Evolutionary conservation across 2,113 vertebrate species (phyloP).

Genomic region (Melanocharis versteri): DNA sequence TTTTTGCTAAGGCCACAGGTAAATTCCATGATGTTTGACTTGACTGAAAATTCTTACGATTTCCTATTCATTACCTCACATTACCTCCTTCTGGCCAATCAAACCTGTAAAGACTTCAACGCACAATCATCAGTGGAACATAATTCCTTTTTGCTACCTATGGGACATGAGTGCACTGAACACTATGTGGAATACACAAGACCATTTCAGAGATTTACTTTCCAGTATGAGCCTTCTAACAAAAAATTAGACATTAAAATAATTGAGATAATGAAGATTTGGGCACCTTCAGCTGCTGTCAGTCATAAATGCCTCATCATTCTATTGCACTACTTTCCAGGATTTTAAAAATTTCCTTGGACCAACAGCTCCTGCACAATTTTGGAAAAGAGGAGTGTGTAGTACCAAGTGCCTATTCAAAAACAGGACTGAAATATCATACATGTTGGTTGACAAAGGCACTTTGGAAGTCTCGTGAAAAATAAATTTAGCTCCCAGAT

Average conservation of each 20-base stretch:
- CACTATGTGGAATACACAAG: not conserved
- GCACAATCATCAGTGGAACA: slow-evolving; percentile 45
- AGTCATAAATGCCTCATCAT: not conserved
- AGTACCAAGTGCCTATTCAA: not conserved
- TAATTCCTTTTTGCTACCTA: slow-evolving; percentile 59
- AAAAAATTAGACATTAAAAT: slow-evolving; percentile 40
- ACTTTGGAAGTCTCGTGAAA: not conserved
- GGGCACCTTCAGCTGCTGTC: slow-evolving; percentile 1
- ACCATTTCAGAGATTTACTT: slow-evolving; percentile 22
- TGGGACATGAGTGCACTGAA: not conserved
- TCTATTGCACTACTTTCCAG: slow-evolving; percentile 12
- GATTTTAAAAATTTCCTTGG: not conserved
- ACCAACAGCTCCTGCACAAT: not conserved
- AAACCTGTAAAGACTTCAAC: slow-evolving; percentile 43
- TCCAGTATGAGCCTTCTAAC: not conserved
- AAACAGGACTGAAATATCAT: not conserved
- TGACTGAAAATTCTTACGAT: slow-evolving; percentile 56
- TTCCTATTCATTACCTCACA: slow-evolving; percentile 48
- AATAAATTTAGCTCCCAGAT: not conserved
- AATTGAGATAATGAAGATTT: slow-evolving; percentile 59
- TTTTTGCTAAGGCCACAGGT: not conserved
- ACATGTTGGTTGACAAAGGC: not conserved
- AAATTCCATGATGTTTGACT: not conserved
- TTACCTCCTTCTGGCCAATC: not conserved
- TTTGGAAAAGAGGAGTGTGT: not conserved